These are phyloP conservation scores for Troilus luridus DNA, from an alignment of 2,888 invertebrate genomes.

Conservation along the genomic window DNA sequence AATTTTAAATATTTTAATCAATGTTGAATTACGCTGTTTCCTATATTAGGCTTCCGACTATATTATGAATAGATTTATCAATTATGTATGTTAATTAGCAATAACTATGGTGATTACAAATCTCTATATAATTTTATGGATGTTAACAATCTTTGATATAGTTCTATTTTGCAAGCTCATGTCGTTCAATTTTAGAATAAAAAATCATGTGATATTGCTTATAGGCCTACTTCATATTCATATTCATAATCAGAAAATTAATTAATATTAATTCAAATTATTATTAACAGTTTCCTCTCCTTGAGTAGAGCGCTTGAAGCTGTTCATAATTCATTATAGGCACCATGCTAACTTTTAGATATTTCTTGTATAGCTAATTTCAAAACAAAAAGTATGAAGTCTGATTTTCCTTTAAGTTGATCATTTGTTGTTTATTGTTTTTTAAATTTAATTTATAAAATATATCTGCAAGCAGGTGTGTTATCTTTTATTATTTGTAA, in stretches of 20 bases:
- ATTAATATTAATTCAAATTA: neutral
- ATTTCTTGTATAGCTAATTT: neutral
- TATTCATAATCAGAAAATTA: neutral
- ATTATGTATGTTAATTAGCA: slow-evolving; percentile 14
- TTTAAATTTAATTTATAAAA: slow-evolving; percentile 17
- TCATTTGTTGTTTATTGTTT: slow-evolving; percentile 15
- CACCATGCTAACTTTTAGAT: neutral
- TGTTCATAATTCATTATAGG: neutral
- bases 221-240: neutral
- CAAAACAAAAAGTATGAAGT: neutral
- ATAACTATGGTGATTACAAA: slow-evolving; percentile 7
- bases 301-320: neutral
- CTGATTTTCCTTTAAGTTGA: slow-evolving; percentile 9
- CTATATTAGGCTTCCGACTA: slow-evolving; percentile 23
- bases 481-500: neutral
- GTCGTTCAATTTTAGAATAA: neutral
- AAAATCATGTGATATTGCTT: slow-evolving; percentile 34
- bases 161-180: neutral
- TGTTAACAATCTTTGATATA: slow-evolving; percentile 4
- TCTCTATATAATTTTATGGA: neutral
- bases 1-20: neutral
- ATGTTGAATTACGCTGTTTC: neutral
- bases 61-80: slow-evolving; percentile 6
- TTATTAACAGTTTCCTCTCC: neutral
- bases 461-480: neutral